These are phyloP conservation scores for Pseudorectes ferrugineus DNA, from an alignment of 2,113 vertebrate species.

Conservation along the genomic window DNA sequence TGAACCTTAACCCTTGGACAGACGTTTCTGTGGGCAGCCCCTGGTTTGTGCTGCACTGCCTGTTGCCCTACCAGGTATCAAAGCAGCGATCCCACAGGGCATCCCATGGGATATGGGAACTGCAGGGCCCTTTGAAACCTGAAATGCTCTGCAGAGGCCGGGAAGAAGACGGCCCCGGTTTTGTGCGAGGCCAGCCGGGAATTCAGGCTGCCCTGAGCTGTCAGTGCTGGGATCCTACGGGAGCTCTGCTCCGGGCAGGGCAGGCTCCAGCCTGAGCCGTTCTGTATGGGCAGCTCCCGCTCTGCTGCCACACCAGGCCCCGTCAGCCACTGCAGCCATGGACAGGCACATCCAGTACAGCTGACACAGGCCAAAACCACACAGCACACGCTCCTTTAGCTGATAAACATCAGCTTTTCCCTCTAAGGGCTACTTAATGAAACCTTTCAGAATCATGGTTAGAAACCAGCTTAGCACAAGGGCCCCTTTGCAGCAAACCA, in stretches of 20 bases:
- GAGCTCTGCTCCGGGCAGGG: neutral
- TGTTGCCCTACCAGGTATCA: neutral
- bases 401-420: neutral
- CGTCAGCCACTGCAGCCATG: rapidly evolving
- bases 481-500: neutral
- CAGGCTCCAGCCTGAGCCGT: neutral
- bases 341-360: rapidly evolving
- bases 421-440: rapidly evolving
- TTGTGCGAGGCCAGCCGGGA: neutral
- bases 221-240: neutral
- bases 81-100: neutral
- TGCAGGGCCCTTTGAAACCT: neutral
- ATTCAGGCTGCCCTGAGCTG: neutral
- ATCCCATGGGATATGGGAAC: neutral
- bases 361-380: rapidly evolving
- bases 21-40: neutral
- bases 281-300: rapidly evolving
- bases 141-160: neutral
- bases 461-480: neutral
- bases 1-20: neutral
- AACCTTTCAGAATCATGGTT: neutral
- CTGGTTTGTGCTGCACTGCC: neutral
- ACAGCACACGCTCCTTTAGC: rapidly evolving
- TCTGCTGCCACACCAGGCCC: rapidly evolving
- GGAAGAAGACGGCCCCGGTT: neutral